Conservation (phyloP, 2,888 invertebrate genomes). For the Helobdella robusta region DNA sequence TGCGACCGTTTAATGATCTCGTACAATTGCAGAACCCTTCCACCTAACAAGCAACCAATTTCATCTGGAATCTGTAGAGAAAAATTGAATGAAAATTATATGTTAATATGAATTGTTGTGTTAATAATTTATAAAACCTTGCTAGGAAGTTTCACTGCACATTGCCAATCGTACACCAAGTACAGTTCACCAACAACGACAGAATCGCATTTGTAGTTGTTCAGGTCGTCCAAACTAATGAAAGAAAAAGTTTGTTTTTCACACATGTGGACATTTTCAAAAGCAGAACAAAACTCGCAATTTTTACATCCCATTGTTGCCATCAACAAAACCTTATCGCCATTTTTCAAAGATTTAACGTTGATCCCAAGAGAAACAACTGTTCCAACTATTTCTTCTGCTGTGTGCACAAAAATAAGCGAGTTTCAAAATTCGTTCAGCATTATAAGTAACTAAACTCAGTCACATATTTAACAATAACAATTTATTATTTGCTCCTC, state of each 20-base stretch:
- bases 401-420: conserved; percentile 4
- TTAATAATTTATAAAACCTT: not conserved
- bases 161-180: conserved; percentile 28
- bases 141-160: conserved; percentile 25
- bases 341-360: conserved; percentile 25
- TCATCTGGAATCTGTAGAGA: conserved; percentile 23
- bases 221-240: conserved; percentile 10
- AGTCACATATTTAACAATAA: no score
- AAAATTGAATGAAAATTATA: not conserved
- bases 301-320: conserved; percentile 30
- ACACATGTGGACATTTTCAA: conserved; percentile 28
- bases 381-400: conserved; percentile 31
- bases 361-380: conserved; percentile 26
- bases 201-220: conserved; percentile 8
- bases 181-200: conserved; percentile 23
- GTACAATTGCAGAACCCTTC: conserved; percentile 28
- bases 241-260: conserved; percentile 16
- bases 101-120: not conserved
- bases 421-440: not conserved
- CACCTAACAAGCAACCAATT: conserved; percentile 31
- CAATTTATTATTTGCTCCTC: no score
- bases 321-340: conserved; percentile 30
- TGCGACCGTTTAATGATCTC: conserved; percentile 21
- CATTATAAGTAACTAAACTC: not conserved
- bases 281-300: conserved; percentile 29